Percentiles rank a stretch among this genome's conserved stretches.
Evolutionary conservation across 2,113 vertebrate species (phyloP).

Genomic region (Sarotherodon lohbergeri): DNA sequence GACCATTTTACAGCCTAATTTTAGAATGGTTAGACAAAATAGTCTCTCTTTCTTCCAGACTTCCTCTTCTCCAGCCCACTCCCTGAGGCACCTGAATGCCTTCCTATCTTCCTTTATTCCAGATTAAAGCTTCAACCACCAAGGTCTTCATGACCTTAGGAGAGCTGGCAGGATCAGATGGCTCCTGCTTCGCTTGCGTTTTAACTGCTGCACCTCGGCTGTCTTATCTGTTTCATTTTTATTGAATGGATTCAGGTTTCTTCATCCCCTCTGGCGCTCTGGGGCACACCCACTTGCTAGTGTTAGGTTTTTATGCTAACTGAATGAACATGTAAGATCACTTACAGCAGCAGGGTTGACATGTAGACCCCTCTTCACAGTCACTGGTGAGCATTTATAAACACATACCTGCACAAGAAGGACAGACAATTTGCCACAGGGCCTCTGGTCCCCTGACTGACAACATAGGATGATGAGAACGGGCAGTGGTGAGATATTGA

Average conservation of each 20-base stretch:
- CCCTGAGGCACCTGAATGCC: slow-evolving; percentile 13
- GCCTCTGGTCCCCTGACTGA: slow-evolving; percentile 10
- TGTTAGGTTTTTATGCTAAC: slow-evolving; percentile 57
- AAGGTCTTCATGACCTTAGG: slow-evolving; percentile 66
- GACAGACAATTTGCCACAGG: slow-evolving; percentile 16
- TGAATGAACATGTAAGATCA: slow-evolving; percentile 51
- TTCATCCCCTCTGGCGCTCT: slow-evolving; percentile 35
- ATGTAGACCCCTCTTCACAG: slow-evolving; percentile 4
- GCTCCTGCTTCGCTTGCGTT: slow-evolving; percentile 65
- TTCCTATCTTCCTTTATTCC: slow-evolving; percentile 36
- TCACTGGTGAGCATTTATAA: slow-evolving; percentile 11
- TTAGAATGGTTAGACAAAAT: slow-evolving; percentile 9
- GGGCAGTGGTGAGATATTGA: background rate
- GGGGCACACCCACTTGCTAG: slow-evolving; percentile 36
- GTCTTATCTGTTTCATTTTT: slow-evolving; percentile 65
- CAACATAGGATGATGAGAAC: slow-evolving; percentile 15
- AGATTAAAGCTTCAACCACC: slow-evolving; percentile 54
- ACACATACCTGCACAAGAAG: slow-evolving; percentile 6
- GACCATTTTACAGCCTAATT: slow-evolving; percentile 15
- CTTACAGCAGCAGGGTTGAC: slow-evolving; percentile 26
- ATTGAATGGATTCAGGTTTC: slow-evolving; percentile 62
- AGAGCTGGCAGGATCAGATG: slow-evolving; percentile 58
- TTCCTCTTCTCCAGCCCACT: background rate
- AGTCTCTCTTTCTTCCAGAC: background rate
- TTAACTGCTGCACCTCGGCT: slow-evolving; percentile 32